Evolutionary conservation across 2,113 vertebrate species (phyloP).

Genomic region (Oreamnos americanus): DNA sequence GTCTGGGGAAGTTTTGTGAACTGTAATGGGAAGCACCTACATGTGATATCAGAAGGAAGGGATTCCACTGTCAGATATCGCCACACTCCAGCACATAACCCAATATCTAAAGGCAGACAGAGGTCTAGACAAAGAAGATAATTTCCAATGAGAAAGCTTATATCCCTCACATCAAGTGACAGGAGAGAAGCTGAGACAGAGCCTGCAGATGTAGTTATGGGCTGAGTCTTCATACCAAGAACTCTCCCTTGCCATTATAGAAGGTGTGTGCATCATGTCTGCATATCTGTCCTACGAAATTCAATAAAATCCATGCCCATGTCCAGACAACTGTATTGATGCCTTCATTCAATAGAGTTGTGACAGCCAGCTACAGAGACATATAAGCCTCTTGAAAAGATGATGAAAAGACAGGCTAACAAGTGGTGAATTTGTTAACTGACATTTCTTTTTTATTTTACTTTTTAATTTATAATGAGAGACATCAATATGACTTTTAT

Average conservation of each 20-base stretch:
- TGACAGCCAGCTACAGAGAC: not conserved
- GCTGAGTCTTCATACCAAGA: not conserved
- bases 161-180: not conserved
- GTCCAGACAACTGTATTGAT: not conserved
- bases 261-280: not conserved
- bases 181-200: not conserved
- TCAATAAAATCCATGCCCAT: not conserved
- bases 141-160: not conserved
- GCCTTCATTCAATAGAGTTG: not conserved
- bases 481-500: rapidly evolving
- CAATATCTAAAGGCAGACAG: too few relatives aligned
- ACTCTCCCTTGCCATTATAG: too few relatives aligned
- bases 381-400: too few relatives aligned
- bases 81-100: too few relatives aligned
- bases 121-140: not conserved
- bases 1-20: not conserved
- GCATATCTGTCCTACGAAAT: not conserved
- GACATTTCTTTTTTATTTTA: not conserved
- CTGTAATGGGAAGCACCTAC: too few relatives aligned
- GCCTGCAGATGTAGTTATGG: not conserved
- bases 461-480: not conserved
- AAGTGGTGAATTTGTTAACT: not conserved
- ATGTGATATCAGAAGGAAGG: not conserved
- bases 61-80: too few relatives aligned
- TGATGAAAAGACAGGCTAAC: not conserved